Percentiles rank a stretch among this genome's conserved stretches.
Conservation (phyloP, 2,797 vertebrate genomes). For the Gymnoscopelus microlampas region DNA sequence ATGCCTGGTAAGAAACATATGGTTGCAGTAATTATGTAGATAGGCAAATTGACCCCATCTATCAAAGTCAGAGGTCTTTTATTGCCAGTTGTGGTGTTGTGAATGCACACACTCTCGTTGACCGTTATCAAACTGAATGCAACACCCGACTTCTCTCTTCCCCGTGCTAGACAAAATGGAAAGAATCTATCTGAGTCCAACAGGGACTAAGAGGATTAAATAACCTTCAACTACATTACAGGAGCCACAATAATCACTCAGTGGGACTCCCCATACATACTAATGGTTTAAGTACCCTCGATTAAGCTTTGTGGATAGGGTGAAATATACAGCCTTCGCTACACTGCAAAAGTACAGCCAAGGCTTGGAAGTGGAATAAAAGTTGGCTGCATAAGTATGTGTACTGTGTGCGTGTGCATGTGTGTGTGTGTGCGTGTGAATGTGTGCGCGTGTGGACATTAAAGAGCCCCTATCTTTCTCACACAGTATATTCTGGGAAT, state of each 20-base stretch:
- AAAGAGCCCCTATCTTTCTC: background rate
- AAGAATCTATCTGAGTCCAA: conserved; percentile 42
- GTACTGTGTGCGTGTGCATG: no score
- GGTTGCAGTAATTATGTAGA: conserved; percentile 20
- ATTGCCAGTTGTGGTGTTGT: conserved; percentile 27
- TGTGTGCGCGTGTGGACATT: conserved; percentile 12
- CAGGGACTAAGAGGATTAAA: conserved; percentile 61
- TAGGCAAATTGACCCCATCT: conserved; percentile 29
- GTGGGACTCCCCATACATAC: conserved; percentile 44
- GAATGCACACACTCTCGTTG: conserved; percentile 31
- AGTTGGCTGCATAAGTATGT: background rate
- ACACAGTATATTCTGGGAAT: conserved; percentile 32
- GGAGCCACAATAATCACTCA: conserved; percentile 43
- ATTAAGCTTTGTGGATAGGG: conserved; percentile 39
- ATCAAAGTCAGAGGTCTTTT: conserved; percentile 26
- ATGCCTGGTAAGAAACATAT: conserved; percentile 22
- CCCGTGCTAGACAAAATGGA: conserved; percentile 48
- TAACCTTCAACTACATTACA: conserved; percentile 60
- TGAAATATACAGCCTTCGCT: conserved; percentile 30
- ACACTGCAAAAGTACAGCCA: conserved; percentile 15
- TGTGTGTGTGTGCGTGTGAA: conserved; percentile 1
- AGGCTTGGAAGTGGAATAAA: conserved; percentile 13
- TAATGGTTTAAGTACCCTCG: conserved; percentile 31
- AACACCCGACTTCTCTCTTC: conserved; percentile 46
- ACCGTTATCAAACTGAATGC: conserved; percentile 29